Conservation (phyloP, 2,888 invertebrate species). For the Physocephala rufipes region DNA sequence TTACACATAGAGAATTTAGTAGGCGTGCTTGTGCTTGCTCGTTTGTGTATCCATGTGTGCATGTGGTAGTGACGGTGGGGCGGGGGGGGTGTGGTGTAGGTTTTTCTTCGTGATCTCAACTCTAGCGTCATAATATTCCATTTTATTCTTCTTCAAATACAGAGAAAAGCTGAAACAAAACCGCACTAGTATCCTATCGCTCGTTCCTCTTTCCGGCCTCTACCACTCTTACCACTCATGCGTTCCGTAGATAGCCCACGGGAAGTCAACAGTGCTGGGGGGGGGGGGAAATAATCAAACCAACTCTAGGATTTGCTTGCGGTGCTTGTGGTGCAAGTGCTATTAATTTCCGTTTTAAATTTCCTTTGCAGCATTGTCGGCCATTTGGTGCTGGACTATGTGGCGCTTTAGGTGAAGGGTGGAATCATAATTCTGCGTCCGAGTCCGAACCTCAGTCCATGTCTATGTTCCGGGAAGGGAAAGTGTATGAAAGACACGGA, state of each 20-base stretch:
- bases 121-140: neutral
- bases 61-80: neutral
- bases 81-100: no score
- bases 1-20: neutral
- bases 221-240: no score
- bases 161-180: slow-evolving; percentile 23
- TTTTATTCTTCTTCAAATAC: slow-evolving; percentile 37
- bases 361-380: slow-evolving; percentile 47
- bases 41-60: slow-evolving; percentile 10
- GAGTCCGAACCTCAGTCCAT: no score
- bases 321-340: slow-evolving; percentile 51
- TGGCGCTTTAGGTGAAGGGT: neutral
- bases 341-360: slow-evolving; percentile 57
- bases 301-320: slow-evolving; percentile 37
- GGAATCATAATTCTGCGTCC: no score
- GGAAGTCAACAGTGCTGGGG: slow-evolving; percentile 15
- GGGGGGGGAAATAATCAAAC: slow-evolving; percentile 32
- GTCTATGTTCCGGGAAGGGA: neutral
- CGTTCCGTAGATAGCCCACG: neutral
- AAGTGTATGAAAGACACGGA: slow-evolving; percentile 20
- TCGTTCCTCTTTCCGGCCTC: no score
- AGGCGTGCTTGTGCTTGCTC: neutral
- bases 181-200: slow-evolving; percentile 8
- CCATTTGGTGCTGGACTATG: neutral
- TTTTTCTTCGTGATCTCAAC: neutral